Evolutionary conservation across 1,140 invertebrate genomes (phyloP).

Genomic region (Polypedilum pembai): DNA sequence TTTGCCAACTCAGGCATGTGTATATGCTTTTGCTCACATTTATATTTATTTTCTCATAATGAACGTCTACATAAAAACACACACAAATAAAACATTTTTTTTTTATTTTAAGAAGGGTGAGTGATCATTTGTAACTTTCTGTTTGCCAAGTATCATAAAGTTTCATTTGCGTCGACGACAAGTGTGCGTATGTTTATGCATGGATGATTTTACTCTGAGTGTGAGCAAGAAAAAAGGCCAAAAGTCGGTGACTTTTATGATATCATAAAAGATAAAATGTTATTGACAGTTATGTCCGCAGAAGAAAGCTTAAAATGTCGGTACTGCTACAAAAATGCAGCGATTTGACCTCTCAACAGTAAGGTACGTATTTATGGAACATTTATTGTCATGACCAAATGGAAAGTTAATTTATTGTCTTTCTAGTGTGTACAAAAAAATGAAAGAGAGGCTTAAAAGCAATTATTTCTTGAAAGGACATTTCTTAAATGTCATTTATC

Average conservation of each 20-base stretch:
- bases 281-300: neutral
- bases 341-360: neutral
- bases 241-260: conserved; percentile 17
- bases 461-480: neutral
- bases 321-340: neutral
- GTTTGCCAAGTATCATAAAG: neutral
- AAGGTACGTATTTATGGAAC: neutral
- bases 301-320: neutral
- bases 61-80: neutral
- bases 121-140: conserved; percentile 15
- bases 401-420: neutral
- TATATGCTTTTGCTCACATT: neutral
- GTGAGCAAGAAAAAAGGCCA: neutral
- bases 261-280: conserved; percentile 2
- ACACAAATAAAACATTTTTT: neutral
- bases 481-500: too few relatives aligned
- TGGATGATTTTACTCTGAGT: neutral
- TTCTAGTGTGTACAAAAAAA: too few relatives aligned
- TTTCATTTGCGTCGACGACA: neutral
- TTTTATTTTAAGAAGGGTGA: neutral
- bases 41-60: neutral
- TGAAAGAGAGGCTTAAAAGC: neutral
- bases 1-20: neutral
- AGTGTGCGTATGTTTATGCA: neutral
- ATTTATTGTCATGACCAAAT: conserved; percentile 6